Evolutionary conservation across 2,888 invertebrate species (phyloP), one percentile per base, ranked within the genome.

Genomic region (Polydrusus tereticollis): DNA sequence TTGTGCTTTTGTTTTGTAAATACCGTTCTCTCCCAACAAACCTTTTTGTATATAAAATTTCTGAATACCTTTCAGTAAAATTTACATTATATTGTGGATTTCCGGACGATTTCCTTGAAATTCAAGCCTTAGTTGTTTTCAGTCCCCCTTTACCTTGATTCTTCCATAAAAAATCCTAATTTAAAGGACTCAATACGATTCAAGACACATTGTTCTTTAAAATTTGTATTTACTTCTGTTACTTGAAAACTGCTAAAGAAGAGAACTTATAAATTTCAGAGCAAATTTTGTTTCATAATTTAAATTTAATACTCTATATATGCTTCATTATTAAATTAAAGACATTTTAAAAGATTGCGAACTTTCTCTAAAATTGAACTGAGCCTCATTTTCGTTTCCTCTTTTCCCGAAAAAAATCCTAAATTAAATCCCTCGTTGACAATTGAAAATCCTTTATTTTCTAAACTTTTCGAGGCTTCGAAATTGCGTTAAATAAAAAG

Each of bases 161-260:
- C 50, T 41, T 68, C 60, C 52, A 60, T 52, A 66, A 66, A 66
- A 68, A 68, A 68, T 52, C 59, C 68, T 68, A 60, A 68, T 68
- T 68, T 59, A 52, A 59, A 60, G 59, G 41, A 50, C 52, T 45
- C 18, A 47, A 68, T 52, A 68, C 60, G 60, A 68, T 68, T 68
- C 60, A 58, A 57, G 60, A 38, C 60, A 36, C n/a, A 4, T 36
- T 36, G n/a, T 36, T 36, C 36, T 36, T 12, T 12, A 36, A 36
- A 33, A 12, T 4, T 36, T 12, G 4, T n/a, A 12, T 36, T 36
- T 5, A 36, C 12, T 12, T 2, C 20, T 14, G 21, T n/a, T n/a
- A n/a, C n/a, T n/a, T n/a, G n/a, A n/a, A n/a, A n/a, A n/a, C n/a
- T n/a, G n/a, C n/a, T n/a, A n/a, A n/a, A n/a, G n/a, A n/a, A n/a